These are phyloP conservation scores for Bimastos eiseni DNA, from an alignment of 2,888 invertebrate genomes.

Conservation along the genomic window DNA sequence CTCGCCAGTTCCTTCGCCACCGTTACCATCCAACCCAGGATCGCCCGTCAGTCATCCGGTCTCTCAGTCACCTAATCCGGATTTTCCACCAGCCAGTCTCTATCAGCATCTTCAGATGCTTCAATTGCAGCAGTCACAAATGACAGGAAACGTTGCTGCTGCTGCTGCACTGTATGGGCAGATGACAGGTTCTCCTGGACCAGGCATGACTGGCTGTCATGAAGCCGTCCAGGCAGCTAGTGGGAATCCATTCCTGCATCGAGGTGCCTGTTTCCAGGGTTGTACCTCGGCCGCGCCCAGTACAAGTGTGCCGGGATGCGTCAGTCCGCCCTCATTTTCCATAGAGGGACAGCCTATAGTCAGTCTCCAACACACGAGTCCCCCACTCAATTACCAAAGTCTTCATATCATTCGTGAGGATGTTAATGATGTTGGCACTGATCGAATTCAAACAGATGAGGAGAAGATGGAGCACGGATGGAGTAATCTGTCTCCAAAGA, in stretches of 20 bases:
- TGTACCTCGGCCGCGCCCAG: background rate
- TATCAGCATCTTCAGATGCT: conserved; percentile 59
- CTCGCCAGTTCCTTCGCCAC: conserved; percentile 42
- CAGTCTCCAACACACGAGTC: background rate
- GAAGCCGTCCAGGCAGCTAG: background rate
- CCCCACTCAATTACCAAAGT: conserved; percentile 55
- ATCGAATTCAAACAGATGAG: conserved; percentile 47
- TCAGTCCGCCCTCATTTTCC: background rate
- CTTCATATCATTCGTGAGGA: conserved; percentile 62
- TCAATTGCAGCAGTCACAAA: conserved; percentile 55
- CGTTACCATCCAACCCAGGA: conserved; percentile 38
- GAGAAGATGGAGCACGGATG: conserved; percentile 41
- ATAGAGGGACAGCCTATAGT: conserved; percentile 4
- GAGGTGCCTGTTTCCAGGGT: background rate
- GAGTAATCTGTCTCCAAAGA: background rate
- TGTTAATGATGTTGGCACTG: conserved; percentile 46
- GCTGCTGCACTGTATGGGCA: background rate
- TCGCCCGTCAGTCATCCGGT: conserved; percentile 25
- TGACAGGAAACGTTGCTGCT: conserved; percentile 32
- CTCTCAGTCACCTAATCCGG: conserved; percentile 32
- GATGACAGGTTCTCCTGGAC: background rate
- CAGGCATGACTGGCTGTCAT: conserved; percentile 13
- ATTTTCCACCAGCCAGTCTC: conserved; percentile 37
- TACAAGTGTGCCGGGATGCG: background rate
- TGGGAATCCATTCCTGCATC: conserved; percentile 13